Base-by-base conservation (phyloP, 2,797 vertebrate species). In the Anableps anableps region DNA sequence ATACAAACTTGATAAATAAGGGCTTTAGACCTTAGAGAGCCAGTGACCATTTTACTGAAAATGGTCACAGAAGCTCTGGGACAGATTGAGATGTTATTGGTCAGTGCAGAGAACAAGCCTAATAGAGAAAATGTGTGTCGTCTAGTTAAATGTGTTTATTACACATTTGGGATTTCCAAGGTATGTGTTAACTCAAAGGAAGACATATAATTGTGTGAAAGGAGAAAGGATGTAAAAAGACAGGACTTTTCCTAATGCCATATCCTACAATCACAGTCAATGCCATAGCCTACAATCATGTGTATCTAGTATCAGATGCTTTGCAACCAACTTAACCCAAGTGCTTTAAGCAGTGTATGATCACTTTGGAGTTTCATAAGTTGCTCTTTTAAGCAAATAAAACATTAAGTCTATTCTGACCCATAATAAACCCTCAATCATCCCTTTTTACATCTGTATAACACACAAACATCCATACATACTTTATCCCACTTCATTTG, bases 371-470 rank as follows among this genome's bases (percentile, higher is more conserved):
- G 81, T 60, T 86, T 87, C 51, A 86, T 87, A 68, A 77, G 70
- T 38, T 75, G 74, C 7, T 50, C 29, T 82, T 88, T 81, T 86
- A 80, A n/a, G 87, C 79, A 80, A 76, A 55, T 70, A 53, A 58
- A 66, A 84, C 70, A 48, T 43, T 77, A 83, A 80, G 55, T 66
- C 29, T 85, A 62, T 80, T 83, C 78, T 83, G 83, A 93, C 82
- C 84, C 17, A 0, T 1, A 0, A 62, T 81, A 75, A 82, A 84
- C 80, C 80, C 29, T 21, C 10, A 14, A 80, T 50, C 43, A 50
- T 70, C n/a, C n/a, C n/a, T 41, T 41, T 41, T 3, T 41, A 3
- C 7, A 41, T 41, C 41, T 41, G 41, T 41, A 41, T 45, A 9
- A 7, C 43, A 10, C 43, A 45, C 43, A 9, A 45, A 45, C 4